phyloP scores from a whole-genome alignment of 2,888 invertebrate species.

The Anagyrus pseudococci region DNA sequence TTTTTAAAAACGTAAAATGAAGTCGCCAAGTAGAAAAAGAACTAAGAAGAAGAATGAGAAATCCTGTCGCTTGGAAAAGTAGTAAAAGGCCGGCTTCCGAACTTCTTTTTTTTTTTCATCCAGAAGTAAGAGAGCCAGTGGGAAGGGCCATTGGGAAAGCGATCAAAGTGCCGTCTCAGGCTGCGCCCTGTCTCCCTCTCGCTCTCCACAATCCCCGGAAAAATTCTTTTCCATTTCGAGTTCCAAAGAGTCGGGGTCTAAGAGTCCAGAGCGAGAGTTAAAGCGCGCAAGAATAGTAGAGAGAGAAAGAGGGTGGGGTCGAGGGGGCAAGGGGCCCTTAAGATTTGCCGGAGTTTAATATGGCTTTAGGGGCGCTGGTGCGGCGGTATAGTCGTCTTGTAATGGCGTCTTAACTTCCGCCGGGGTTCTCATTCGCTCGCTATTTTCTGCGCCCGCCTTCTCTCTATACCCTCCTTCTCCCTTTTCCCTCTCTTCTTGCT shows the following conservation, averaged over 20 bases:
- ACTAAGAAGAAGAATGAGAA: conserved; percentile 1
- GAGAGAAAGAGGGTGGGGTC: conserved; percentile 36
- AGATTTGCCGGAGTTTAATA: conserved; percentile 62
- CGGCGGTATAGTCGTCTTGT: conserved; percentile 52
- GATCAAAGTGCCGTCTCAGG: conserved; percentile 57
- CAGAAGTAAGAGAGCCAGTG: too few relatives aligned
- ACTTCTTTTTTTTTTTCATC: neutral
- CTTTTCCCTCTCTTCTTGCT: neutral
- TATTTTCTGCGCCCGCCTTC: neutral
- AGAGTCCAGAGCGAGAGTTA: too few relatives aligned
- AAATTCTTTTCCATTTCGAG: conserved; percentile 43
- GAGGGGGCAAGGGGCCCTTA: conserved; percentile 46
- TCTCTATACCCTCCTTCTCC: neutral
- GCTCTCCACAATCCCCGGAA: neutral
- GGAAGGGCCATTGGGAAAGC: conserved; percentile 46
- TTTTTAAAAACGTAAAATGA: too few relatives aligned
- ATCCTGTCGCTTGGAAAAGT: conserved; percentile 16
- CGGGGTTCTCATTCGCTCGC: conserved; percentile 54
- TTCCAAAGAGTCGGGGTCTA: conserved; percentile 23
- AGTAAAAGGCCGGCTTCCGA: conserved; percentile 11
- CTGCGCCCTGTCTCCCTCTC: conserved; percentile 12
- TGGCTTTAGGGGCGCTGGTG: conserved; percentile 60
- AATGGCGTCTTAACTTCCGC: conserved; percentile 61
- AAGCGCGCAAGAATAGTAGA: conserved; percentile 34
- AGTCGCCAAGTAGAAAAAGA: neutral